phyloP scores from a whole-genome alignment of 2,113 vertebrate genomes.

The Centrocercus urophasianus region DNA sequence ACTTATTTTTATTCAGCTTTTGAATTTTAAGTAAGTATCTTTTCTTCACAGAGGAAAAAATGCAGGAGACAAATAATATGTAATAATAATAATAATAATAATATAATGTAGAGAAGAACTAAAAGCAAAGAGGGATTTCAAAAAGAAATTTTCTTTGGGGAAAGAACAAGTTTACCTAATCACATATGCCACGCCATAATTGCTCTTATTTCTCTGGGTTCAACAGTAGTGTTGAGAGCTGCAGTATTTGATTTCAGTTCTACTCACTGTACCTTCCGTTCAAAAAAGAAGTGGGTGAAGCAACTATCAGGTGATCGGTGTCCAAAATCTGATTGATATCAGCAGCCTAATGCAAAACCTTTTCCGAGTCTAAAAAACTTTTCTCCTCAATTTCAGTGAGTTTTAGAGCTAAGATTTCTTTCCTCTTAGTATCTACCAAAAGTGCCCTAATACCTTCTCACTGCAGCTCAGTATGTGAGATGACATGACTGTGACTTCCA shows the following conservation, averaged over 20 bases:
- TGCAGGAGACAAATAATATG: background rate
- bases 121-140: background rate
- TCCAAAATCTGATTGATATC: background rate
- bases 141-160: background rate
- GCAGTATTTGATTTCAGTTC: background rate
- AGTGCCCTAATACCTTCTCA: background rate
- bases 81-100: background rate
- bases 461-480: background rate
- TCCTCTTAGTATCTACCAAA: background rate
- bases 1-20: constrained; percentile 1
- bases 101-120: background rate
- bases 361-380: background rate
- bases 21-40: background rate
- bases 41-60: background rate
- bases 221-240: background rate
- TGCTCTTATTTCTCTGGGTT: background rate
- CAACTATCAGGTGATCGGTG: background rate
- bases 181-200: accelerated
- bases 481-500: background rate
- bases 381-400: background rate
- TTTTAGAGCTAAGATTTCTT: background rate
- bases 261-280: background rate
- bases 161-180: background rate
- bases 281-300: background rate
- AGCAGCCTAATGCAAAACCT: background rate